A percentile compares a stretch with the other conserved stretches of the same genome.
Conservation (phyloP, 2,113 vertebrate species). For the Accipiter virgatus region DNA sequence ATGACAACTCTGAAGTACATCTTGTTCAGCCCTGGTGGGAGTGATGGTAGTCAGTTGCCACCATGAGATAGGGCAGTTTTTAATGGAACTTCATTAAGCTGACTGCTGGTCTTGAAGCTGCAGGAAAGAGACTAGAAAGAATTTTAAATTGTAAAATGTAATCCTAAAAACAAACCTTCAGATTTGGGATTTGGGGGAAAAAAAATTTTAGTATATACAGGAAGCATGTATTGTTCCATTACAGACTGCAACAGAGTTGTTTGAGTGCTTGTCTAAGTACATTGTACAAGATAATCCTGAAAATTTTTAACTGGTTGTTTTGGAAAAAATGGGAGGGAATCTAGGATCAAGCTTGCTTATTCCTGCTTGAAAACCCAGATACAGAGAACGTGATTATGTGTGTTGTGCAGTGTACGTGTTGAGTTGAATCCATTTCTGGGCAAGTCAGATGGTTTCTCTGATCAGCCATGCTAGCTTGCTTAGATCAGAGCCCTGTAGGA, state of each 20-base stretch:
- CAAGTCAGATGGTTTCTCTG: no score
- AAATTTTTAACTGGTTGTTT: not conserved
- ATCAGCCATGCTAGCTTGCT: not conserved
- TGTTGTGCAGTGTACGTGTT: not conserved
- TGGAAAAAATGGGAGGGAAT: not conserved
- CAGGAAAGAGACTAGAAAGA: not conserved
- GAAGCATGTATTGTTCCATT: not conserved
- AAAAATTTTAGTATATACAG: not conserved
- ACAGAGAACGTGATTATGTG: accelerated
- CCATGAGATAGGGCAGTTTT: not conserved
- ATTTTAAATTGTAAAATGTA: not conserved
- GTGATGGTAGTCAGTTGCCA: not conserved
- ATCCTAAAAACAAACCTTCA: not conserved
- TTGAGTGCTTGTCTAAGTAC: not conserved
- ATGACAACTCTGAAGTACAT: not conserved
- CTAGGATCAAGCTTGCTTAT: not conserved
- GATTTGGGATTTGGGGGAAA: not conserved
- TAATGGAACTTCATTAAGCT: not conserved
- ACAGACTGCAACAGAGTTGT: no score
- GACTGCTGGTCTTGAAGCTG: not conserved
- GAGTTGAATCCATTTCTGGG: not conserved
- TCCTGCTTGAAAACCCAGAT: not conserved
- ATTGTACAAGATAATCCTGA: not conserved
- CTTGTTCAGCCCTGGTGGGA: not conserved
- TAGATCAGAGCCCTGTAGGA: not conserved